Evolutionary conservation across 1,140 invertebrate genomes (phyloP), one percentile per base, ranked within the genome.

Genomic region (Macrobrachium nipponense): DNA sequence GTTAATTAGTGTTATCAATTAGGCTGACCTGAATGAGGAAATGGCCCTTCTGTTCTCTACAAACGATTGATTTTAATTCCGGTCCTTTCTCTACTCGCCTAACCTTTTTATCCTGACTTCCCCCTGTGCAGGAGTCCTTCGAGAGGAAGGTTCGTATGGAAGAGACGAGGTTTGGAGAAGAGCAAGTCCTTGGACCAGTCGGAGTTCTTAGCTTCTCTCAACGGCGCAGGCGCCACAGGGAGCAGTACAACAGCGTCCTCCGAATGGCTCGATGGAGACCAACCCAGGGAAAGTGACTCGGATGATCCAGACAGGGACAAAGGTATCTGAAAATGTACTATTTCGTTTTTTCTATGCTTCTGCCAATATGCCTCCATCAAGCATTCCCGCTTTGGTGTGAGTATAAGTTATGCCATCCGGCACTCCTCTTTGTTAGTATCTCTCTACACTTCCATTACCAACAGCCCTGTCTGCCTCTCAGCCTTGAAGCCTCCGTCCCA

Each of bases 101-200:
- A 68, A 23, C 10, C 8, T 10, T 75, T 68, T 68, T 23, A 36
- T 11, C 51, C 58, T 20, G 15, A 20, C 8, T 8, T 62, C 43
- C 18, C 51, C 18, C 64, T n/a, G 43, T 20, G 0, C 84, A 86
- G 84, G 78, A 86, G 84, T 11, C 62, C 84, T n/a, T 86, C 84
- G 5, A 58, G 84, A 10, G 77, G 84, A 5, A 72, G 84, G 68
- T 86, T 86, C 59, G 83, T 78, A 51, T 80, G 84, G 84, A 86
- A 86, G 59, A 66, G 77, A 12, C 84, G 84, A 12, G 84, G 84
- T 12, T 60, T 86, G 61, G 84, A 86, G 59, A 86, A 86, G 75
- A 80, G 77, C 77, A 86, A 86, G 68, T 86, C 84, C 8, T 58
- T 86, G 43, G 84, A 86, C 61, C 84, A 80, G 60, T 86, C 78